A percentile compares a stretch with the other conserved stretches of the same genome.
These are phyloP conservation scores for Epinephelus awoara DNA, from an alignment of 2,797 vertebrate genomes.

Conservation along the genomic window DNA sequence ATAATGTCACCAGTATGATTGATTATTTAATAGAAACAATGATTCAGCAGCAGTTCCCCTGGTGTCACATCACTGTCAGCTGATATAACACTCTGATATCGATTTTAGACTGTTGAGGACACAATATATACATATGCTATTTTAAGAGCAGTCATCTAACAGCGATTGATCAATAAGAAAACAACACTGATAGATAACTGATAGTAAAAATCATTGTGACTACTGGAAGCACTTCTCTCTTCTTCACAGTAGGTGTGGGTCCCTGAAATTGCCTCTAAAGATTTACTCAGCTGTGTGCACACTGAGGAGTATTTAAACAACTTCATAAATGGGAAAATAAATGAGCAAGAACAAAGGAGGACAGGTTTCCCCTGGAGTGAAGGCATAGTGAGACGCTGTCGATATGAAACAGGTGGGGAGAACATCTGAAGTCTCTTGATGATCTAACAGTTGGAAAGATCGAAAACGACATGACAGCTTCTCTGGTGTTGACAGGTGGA, in stretches of 20 bases:
- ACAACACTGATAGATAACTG: too few species aligned
- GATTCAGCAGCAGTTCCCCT: background rate
- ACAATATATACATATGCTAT: too few species aligned
- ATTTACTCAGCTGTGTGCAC: constrained; percentile 71
- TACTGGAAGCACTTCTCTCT: background rate
- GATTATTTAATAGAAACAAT: background rate
- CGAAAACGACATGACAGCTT: background rate
- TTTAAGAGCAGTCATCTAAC: too few species aligned
- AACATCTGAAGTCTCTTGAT: background rate
- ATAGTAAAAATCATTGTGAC: background rate
- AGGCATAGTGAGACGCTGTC: constrained; percentile 74
- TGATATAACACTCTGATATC: too few species aligned
- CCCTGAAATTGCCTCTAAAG: constrained; percentile 70
- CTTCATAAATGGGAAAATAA: constrained; percentile 67
- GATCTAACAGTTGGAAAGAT: background rate
- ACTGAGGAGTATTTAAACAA: constrained; percentile 72
- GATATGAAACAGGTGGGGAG: constrained; percentile 77
- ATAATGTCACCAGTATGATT: too few species aligned
- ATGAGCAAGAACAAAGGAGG: constrained; percentile 70
- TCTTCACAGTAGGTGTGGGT: constrained; percentile 75
- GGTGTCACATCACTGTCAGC: too few species aligned
- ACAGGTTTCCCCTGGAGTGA: constrained; percentile 81
- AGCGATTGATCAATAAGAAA: too few species aligned
- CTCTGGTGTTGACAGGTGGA: constrained; percentile 64
- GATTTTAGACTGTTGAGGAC: background rate